Base-by-base conservation (phyloP, 2,888 invertebrate genomes). In the Epistrophe grossulariae region DNA sequence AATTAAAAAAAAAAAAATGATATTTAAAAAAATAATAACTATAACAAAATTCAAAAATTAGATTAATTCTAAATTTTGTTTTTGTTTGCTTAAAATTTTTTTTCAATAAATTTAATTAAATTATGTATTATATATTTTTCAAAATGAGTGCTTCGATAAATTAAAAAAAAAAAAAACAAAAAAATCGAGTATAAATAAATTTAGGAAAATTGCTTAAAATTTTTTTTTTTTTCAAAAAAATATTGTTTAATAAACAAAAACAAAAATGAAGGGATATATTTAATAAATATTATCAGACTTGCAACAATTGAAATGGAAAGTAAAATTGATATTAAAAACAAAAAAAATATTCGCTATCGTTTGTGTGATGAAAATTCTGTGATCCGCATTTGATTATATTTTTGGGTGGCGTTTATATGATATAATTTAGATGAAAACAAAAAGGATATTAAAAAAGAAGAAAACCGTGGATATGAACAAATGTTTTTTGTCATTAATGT, bases 311-410 rank as follows among this genome's bases (percentile, higher is more conserved):
- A 40, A 79, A 72, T 59, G 62, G 59, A 71, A 74, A 71, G 8
- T 17, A 38, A 55, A 50, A 17, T 19, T 79, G 60, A 79, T 72
- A 55, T 40, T 40, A 35, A 55, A 48, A 48, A 70, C 52, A 57
- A 71, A 71, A 79, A 72, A 88, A 88, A 88, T 88, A 89, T 89
- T 89, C 88, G 89, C 89, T 90, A 90, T 92, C 90, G 91, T 92
- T 92, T 92, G 92, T 92, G 93, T 92, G 92, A 92, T 92, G 91
- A 91, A 92, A 91, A 91, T 92, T 92, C 92, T 93, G 93, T 93
- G 93, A 93, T 93, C 91, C 91, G 90, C 87, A 87, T 87, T 87
- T 87, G 87, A 88, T 88, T 89, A 89, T 89, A 89, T 89, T 89
- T 90, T 90, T 89, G 88, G 89, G 89, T 89, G 89, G 89, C 89